A percentile compares a stretch with the other conserved stretches of the same genome.
Evolutionary conservation across 2,113 vertebrate species (phyloP).

Genomic region (Psilopogon haemacephalus): DNA sequence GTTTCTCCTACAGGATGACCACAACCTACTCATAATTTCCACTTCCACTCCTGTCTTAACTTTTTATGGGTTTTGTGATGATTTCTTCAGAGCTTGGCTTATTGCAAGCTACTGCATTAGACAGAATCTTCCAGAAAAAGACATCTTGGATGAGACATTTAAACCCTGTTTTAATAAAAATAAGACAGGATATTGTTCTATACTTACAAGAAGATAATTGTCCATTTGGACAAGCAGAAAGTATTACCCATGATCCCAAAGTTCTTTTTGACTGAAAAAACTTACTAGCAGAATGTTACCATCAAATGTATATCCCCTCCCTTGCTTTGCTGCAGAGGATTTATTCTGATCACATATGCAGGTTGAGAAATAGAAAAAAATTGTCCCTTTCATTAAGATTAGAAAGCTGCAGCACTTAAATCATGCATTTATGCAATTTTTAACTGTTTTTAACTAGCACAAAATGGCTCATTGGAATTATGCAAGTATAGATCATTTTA

Average conservation of each 20-base stretch:
- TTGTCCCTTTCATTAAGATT: conserved; percentile 70
- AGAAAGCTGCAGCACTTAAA: conserved; percentile 68
- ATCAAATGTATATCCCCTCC: not conserved
- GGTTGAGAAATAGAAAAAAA: conserved; percentile 61
- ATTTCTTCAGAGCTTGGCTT: not conserved
- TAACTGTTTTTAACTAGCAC: conserved; percentile 81
- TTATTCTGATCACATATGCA: conserved; percentile 60
- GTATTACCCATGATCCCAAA: not conserved
- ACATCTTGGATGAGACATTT: not conserved
- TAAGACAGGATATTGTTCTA: not conserved
- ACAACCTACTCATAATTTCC: rapidly evolving
- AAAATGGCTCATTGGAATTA: conserved; percentile 76
- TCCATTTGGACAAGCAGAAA: not conserved
- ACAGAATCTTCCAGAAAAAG: not conserved
- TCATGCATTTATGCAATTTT: conserved; percentile 78
- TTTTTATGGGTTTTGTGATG: not conserved
- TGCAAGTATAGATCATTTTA: conserved; percentile 80
- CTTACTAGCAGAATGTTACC: not conserved
- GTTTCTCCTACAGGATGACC: not conserved
- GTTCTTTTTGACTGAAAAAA: conserved; percentile 9
- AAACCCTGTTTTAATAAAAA: not conserved
- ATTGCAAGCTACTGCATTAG: not conserved
- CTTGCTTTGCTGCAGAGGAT: not conserved
- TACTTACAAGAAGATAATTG: not conserved
- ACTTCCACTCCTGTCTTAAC: not conserved